Conservation (phyloP, 2,888 invertebrate genomes). For the Hedychridium roseum region DNA sequence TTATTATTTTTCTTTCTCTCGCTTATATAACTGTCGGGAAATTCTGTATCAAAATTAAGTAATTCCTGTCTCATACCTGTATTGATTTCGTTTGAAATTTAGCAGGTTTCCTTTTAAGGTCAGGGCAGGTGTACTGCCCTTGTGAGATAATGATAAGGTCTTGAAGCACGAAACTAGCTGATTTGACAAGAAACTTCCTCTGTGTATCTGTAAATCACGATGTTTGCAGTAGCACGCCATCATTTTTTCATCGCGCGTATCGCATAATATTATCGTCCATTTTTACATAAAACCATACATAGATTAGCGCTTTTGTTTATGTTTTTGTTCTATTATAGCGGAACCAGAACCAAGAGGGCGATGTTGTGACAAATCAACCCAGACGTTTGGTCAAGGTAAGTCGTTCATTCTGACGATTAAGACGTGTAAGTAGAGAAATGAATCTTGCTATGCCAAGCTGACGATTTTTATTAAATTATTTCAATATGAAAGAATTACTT, state of each 20-base stretch:
- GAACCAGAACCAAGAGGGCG: constrained; percentile 57
- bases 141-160: too few species aligned
- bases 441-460: constrained; percentile 13
- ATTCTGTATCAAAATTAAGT: too few species aligned
- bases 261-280: too few species aligned
- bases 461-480: constrained; percentile 18
- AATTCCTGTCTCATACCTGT: too few species aligned
- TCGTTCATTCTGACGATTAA: constrained; percentile 35
- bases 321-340: constrained; percentile 64
- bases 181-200: too few species aligned
- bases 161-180: too few species aligned
- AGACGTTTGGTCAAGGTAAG: constrained; percentile 56
- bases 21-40: too few species aligned
- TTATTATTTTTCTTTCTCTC: too few species aligned
- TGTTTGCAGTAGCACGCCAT: constrained; percentile 3
- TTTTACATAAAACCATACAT: constrained; percentile 39
- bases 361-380: constrained; percentile 60
- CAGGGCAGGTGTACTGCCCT: too few species aligned
- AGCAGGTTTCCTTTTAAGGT: too few species aligned
- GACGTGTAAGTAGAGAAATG: constrained; percentile 9
- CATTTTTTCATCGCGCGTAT: constrained; percentile 8
- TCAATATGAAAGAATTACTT: constrained; percentile 8
- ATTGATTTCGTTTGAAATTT: too few species aligned
- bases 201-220: too few species aligned
- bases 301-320: constrained; percentile 62